Evolutionary conservation across 2,797 vertebrate species (phyloP), one percentile per base, ranked within the genome.

Genomic region (Etheostoma nigrum): DNA sequence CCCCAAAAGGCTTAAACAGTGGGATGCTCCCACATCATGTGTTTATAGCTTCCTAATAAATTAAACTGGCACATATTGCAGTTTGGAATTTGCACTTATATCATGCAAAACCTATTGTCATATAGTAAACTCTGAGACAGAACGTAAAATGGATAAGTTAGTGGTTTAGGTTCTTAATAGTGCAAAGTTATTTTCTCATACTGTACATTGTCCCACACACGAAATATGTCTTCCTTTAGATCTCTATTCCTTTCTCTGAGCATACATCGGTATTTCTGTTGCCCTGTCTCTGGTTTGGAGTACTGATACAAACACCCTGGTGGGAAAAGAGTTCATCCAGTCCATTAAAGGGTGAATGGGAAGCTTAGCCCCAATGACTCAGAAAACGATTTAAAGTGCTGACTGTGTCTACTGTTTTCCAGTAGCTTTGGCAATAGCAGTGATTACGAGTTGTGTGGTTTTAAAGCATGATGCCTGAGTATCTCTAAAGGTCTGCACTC

Each of bases 141-240:
- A 61, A 59, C 6, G 21, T 21, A 4, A 21, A 13, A 59, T 40
- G 5, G 23, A 54, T 25, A 54, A 16, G 7, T 16, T 18, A 30
- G 25, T 16, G 25, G 25, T 30, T 16, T 25, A 4, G 36, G 36
- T 23, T 23, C 58, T 60, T 42, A 44, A 40, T 44, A 23, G 40
- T 25, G 59, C 59, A 45, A 62, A 27, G 21, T 21, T 62, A 62
- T 62, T 62, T 45, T 47, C 9, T 62, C 42, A 62, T 12, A 30
- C 30, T 5, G 5, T 6, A 18, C 23, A 27, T 25, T 6, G 42
- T 45, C 21, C 21, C 36, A 40, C 36, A 11, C 33, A 2, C 42
- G 1, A 23, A 21, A 25, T 61, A 9, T 62, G 23, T 18, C 23
- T 47, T 27, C 42, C 23, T 61, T 60, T 21, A 60, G 36, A 57